A percentile compares a stretch with the other conserved stretches of the same genome.
These are phyloP conservation scores for Haplochromis vanheusdeni DNA, from an alignment of 2,113 vertebrate genomes.

Conservation along the genomic window DNA sequence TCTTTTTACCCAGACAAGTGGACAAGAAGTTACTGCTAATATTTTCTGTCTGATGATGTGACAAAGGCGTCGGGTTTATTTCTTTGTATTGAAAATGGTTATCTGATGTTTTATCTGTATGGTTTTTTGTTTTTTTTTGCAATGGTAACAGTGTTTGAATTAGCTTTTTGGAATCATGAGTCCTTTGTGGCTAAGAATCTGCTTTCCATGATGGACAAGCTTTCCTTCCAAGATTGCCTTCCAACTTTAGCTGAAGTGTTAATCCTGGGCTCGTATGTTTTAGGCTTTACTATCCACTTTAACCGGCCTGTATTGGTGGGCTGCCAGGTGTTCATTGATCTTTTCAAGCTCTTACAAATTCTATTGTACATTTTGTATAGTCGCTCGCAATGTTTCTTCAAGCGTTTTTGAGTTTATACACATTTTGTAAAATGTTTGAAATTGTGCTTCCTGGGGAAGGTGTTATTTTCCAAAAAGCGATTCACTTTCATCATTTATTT, in stretches of 20 bases:
- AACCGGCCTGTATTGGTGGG: not conserved
- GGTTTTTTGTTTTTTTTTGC: not conserved
- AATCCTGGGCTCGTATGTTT: not conserved
- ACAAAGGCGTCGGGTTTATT: not conserved
- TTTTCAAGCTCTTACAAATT: not conserved
- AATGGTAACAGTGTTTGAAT: slow-evolving; percentile 16
- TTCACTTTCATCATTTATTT: not conserved
- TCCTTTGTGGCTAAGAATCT: slow-evolving; percentile 8
- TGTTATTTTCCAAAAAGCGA: not conserved
- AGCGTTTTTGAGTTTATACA: not conserved
- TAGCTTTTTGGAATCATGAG: not conserved
- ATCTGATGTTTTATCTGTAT: not conserved
- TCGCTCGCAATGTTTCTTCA: not conserved
- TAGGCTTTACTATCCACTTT: not conserved
- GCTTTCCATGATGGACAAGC: not conserved
- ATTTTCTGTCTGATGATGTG: not conserved
- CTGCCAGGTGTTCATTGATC: not conserved
- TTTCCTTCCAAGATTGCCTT: slow-evolving; percentile 20
- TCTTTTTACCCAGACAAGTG: not conserved
- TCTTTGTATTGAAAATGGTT: not conserved
- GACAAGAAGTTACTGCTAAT: not conserved
- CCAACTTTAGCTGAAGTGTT: not conserved
- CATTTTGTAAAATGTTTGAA: slow-evolving; percentile 1
- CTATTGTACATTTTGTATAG: slow-evolving; percentile 10
- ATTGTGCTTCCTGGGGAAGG: not conserved